phyloP scores from a whole-genome alignment of 2,888 invertebrate genomes.

The Tipula confusa region DNA sequence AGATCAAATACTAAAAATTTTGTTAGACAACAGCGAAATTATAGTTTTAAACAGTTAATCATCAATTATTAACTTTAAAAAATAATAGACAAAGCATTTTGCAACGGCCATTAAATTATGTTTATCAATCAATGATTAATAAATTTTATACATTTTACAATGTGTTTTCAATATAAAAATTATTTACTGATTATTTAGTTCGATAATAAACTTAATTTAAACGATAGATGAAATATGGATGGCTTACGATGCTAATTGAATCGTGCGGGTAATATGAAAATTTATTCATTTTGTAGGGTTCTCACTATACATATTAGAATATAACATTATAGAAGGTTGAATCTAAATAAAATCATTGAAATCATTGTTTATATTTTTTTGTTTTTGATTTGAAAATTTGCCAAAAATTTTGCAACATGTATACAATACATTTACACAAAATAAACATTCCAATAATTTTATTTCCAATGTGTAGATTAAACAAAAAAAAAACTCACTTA shows the following conservation, averaged over 20 bases:
- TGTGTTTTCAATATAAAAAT: not conserved
- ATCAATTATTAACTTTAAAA: not conserved
- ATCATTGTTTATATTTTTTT: not conserved
- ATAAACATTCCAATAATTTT: not conserved
- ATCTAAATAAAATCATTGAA: not conserved
- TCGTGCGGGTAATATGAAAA: not conserved
- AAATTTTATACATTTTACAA: not conserved
- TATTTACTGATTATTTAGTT: not conserved
- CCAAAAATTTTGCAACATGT: not conserved
- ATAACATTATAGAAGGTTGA: not conserved
- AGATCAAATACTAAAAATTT: too few species aligned
- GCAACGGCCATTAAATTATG: not conserved
- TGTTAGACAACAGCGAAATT: too few species aligned
- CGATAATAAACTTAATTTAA: not conserved
- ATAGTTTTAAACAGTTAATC: too few species aligned
- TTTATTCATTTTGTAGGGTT: not conserved
- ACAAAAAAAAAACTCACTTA: not conserved
- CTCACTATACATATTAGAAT: not conserved
- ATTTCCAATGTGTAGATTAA: not conserved
- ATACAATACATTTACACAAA: not conserved
- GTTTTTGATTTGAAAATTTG: not conserved
- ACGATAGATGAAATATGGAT: not conserved
- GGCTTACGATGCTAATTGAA: not conserved
- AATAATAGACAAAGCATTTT: not conserved
- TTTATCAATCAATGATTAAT: not conserved